A percentile compares a stretch with the other conserved stretches of the same genome.
These are phyloP conservation scores for Nyctalus aviator DNA, from an alignment of 2,797 vertebrate genomes.

Conservation along the genomic window DNA sequence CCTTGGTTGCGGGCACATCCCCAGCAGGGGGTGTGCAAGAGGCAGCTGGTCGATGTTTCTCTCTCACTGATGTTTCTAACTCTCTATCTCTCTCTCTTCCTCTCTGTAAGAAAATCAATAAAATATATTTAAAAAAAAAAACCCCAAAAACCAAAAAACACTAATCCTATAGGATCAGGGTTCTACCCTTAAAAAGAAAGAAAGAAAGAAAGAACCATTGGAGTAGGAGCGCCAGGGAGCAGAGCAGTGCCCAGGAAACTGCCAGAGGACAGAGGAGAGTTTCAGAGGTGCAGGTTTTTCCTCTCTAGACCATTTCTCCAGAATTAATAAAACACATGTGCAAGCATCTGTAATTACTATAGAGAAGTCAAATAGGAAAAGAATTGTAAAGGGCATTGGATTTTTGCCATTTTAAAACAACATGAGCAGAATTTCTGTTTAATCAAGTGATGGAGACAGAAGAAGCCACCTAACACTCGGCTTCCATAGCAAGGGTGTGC, in stretches of 20 bases:
- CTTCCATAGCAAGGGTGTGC: not conserved
- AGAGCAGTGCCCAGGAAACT: not conserved
- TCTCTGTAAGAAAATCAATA: too few relatives aligned
- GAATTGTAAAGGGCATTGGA: not conserved
- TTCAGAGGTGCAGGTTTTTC: not conserved
- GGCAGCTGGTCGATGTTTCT: too few relatives aligned
- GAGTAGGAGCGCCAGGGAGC: not conserved
- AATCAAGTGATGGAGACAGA: not conserved
- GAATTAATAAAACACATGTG: not conserved
- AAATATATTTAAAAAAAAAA: too few relatives aligned
- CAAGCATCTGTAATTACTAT: not conserved
- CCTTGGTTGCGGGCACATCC: too few relatives aligned
- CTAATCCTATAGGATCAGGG: too few relatives aligned
- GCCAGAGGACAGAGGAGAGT: not conserved
- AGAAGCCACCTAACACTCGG: not conserved
- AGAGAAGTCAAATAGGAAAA: not conserved
- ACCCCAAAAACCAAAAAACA: too few relatives aligned
- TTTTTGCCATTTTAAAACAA: not conserved
- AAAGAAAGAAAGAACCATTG: too few relatives aligned
- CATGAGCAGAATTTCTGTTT: not conserved
- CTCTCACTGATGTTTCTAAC: too few relatives aligned
- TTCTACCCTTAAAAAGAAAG: too few relatives aligned
- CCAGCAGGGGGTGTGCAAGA: too few relatives aligned
- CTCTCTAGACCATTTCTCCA: not conserved
- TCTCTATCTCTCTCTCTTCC: too few relatives aligned